Conservation (phyloP, 2,113 vertebrate species). For the Fregetta grallaria region DNA sequence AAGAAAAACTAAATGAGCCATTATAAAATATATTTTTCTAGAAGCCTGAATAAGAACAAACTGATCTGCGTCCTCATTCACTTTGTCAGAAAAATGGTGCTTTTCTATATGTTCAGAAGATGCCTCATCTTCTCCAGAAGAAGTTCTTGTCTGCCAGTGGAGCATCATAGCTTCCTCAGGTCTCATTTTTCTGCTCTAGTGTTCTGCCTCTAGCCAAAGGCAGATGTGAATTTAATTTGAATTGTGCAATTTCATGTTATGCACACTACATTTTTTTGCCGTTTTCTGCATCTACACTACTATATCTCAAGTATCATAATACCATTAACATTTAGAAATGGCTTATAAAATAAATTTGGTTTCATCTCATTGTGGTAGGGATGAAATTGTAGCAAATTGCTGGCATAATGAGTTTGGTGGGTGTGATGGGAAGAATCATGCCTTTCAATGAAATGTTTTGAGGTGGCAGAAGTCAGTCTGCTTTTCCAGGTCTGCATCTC, state of each 20-base stretch:
- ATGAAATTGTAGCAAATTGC: background rate
- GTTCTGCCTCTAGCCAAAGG: slow-evolving; percentile 4
- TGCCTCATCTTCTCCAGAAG: background rate
- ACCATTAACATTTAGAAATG: background rate
- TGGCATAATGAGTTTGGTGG: background rate
- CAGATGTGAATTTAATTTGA: slow-evolving; percentile 36
- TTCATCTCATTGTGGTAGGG: background rate
- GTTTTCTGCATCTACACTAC: background rate
- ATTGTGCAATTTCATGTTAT: background rate
- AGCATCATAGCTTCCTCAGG: background rate
- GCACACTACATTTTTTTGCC: background rate
- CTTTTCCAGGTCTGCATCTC: background rate
- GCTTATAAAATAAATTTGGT: background rate
- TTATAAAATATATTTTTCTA: background rate
- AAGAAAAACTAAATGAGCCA: background rate
- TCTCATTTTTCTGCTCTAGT: slow-evolving; percentile 24
- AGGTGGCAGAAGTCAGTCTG: background rate
- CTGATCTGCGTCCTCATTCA: background rate
- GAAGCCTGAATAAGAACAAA: background rate
- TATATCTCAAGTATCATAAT: background rate
- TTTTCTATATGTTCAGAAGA: background rate
- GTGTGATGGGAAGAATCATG: background rate
- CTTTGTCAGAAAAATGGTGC: background rate
- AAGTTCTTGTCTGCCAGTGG: background rate
- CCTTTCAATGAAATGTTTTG: background rate